Base-by-base conservation (phyloP, 2,113 vertebrate genomes). In the Semnornis frantzii region DNA sequence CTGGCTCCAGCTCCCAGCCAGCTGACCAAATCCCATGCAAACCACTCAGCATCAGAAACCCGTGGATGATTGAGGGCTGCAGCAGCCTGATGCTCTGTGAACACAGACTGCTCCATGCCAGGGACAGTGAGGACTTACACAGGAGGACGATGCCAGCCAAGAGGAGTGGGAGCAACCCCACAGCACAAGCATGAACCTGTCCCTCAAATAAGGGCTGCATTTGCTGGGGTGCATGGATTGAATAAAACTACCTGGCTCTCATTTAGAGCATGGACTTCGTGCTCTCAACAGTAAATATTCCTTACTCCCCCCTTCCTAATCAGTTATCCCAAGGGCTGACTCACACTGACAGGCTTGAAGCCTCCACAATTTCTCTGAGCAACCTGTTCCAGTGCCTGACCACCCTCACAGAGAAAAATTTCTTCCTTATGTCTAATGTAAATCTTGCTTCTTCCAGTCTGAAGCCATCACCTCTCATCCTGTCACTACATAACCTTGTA, bases 111-210 rank as follows among this genome's bases (percentile, higher is more conserved):
- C 58, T 44, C 50, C 14, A 2, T 10, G 20, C 62, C 39, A 1
- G 5, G 63, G 33, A 63, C 71, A 20, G 23, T 28, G 60, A 66
- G 50, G 68, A 69, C 52, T 10, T 23, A 59, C 0, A 15, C n/a
- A 63, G 52, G 59, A 68, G 65, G 54, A 25, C 2, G 15, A 77
- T 9, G 34, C 65, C 60, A 81, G 24, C 44, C 42, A 42, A 13
- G 73, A 9, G 0, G 42, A 69, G 33, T 31, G 42, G 75, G 16
- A 77, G 57, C 63, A 33, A 39, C 71, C 52, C n/a, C 18, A 0
- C 1, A 4, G 63, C 10, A 6, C 48, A 2, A 1, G 28, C 57
- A 50, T 0, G 0, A 58, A n/a, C 21, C 39, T 10, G 5, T 15
- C 25, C 34, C 65, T 33, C 63, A 25, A 19, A 71, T 15, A 20